These are phyloP conservation scores for Neopipo cinnamomea DNA, from an alignment of 2,113 vertebrate species.

Conservation along the genomic window DNA sequence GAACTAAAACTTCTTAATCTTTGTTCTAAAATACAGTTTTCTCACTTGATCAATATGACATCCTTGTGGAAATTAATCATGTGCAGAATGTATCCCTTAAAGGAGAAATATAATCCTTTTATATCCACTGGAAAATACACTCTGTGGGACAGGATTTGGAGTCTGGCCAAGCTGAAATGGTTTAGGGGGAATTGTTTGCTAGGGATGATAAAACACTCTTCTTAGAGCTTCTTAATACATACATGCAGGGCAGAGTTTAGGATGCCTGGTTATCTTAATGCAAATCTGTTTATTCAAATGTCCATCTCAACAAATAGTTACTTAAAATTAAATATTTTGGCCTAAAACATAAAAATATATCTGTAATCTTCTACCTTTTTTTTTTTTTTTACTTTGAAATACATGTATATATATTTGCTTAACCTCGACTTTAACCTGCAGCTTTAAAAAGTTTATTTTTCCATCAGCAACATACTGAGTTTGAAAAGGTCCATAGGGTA, in stretches of 20 bases:
- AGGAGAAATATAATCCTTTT: conserved; percentile 48
- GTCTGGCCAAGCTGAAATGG: background rate
- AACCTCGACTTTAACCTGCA: background rate
- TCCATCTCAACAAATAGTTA: background rate
- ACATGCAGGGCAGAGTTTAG: background rate
- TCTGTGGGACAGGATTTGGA: background rate
- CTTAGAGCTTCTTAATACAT: background rate
- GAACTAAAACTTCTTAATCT: background rate
- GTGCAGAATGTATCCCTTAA: background rate
- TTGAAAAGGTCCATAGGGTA: conserved; percentile 49
- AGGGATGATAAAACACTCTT: background rate
- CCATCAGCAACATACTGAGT: background rate
- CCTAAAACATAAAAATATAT: background rate
- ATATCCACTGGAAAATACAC: background rate
- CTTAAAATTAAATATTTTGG: background rate
- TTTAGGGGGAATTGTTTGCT: background rate
- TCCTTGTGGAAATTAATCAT: background rate
- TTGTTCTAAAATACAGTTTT: background rate
- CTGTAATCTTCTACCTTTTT: background rate
- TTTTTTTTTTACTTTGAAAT: background rate
- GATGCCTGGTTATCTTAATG: background rate
- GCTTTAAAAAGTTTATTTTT: background rate
- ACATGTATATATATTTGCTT: background rate
- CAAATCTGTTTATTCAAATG: background rate
- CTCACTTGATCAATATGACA: conserved; percentile 1